Percentiles rank a stretch among this genome's conserved stretches.
phyloP scores from a whole-genome alignment of 2,113 vertebrate genomes.

The Choloepus hoffmanni region DNA sequence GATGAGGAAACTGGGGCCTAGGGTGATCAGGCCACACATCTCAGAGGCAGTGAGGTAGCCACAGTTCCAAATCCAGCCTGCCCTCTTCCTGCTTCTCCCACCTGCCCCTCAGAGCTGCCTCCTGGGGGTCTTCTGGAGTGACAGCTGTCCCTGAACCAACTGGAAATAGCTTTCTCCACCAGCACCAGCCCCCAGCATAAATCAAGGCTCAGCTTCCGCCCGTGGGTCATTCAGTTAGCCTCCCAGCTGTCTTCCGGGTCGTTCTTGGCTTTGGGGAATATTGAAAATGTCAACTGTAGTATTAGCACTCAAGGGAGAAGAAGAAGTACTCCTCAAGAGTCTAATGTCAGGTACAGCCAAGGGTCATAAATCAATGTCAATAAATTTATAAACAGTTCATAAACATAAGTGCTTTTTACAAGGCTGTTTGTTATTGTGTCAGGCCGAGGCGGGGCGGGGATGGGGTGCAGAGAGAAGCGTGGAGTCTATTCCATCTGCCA shows the following conservation, averaged over 20 bases:
- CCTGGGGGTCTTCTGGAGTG: neutral
- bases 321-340: slow-evolving; percentile 84
- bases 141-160: neutral
- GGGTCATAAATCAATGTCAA: slow-evolving; percentile 87
- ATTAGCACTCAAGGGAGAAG: slow-evolving; percentile 85
- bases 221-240: slow-evolving; percentile 53
- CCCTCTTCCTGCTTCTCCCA: neutral
- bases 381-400: slow-evolving; percentile 90
- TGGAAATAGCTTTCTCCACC: neutral
- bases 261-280: slow-evolving; percentile 73
- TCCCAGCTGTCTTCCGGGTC: slow-evolving; percentile 75
- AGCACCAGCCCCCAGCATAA: neutral
- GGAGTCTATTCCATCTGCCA: slow-evolving; percentile 63
- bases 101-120: neutral
- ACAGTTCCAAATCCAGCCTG: neutral
- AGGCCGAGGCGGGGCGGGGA: slow-evolving; percentile 68
- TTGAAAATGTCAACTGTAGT: slow-evolving; percentile 85
- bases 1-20: neutral
- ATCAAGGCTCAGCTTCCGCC: slow-evolving; percentile 45
- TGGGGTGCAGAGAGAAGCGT: slow-evolving; percentile 66
- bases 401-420: slow-evolving; percentile 89
- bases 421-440: slow-evolving; percentile 88
- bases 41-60: neutral
- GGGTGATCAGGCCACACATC: neutral
- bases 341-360: slow-evolving; percentile 86